Base-by-base conservation (phyloP, 2,113 vertebrate genomes). In the Phycodurus eques region DNA sequence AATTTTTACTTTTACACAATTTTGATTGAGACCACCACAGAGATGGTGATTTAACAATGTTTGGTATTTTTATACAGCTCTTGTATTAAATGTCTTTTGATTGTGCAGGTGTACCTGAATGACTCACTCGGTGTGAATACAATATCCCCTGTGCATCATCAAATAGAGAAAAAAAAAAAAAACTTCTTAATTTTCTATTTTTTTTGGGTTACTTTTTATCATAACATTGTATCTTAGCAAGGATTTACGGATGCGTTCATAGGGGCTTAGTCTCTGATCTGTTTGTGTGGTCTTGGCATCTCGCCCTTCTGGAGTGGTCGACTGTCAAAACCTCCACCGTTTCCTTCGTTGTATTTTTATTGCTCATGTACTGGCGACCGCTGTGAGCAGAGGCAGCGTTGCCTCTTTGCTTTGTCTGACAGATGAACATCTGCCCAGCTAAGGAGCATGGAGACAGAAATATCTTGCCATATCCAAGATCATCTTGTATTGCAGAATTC, bases 201-300 rank as follows among this genome's bases (percentile, higher is more conserved):
- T 57, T 22, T 11, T 33, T 60, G 13, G 12, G 31, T 61, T 61
- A 35, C 27, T 60, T 59, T 59, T 31, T 31, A 59, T 3, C 8
- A 11, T 13, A 9, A 13, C 17, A 31, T 9, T 31, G 12, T 13
- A 60, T 35, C 14, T 33, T 17, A 8, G 31, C 6, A 35, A 61
- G 59, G 13, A 33, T 35, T 35, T 35, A 33, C 6, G 33, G 27
- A 60, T 31, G 27, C 2, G 14, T 17, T 35, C 68, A 14, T n/a
- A n/a, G 10, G 59, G 65, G 69, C 65, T 73, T 59, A 42, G 67
- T 61, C 75, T 79, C 59, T 84, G 74, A 86, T 89, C 84, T 79
- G 44, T 84, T 79, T 87, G 88, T 87, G 88, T 91, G 91, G 92
- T 90, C 89, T 35, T 11, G 9, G 15, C 35, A 64, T 75, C 77